A percentile compares a stretch with the other conserved stretches of the same genome.
Evolutionary conservation across 2,113 vertebrate genomes (phyloP).

Genomic region (Oreochromis tanganicae): DNA sequence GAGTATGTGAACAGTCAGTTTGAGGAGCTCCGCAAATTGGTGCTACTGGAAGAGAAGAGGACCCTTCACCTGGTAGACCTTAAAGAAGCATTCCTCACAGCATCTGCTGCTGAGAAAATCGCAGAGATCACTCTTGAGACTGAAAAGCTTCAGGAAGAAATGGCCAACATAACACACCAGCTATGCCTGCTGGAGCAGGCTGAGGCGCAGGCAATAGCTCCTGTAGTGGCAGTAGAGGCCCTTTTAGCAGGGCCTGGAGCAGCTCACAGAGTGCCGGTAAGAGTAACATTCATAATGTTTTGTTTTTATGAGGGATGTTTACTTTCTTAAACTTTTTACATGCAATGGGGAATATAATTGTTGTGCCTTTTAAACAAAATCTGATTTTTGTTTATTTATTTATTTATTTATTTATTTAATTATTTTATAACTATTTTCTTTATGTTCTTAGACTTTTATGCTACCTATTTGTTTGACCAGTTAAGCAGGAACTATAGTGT

Average conservation of each 20-base stretch:
- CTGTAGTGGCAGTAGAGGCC: constrained; percentile 25
- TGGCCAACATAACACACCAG: constrained; percentile 80
- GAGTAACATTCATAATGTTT: background rate
- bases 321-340: background rate
- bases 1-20: constrained; percentile 78
- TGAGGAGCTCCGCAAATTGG: constrained; percentile 75
- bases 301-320: background rate
- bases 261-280: constrained; percentile 46
- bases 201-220: constrained; percentile 60
- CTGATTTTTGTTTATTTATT: rapidly evolving
- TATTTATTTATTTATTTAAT: background rate
- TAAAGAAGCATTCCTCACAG: constrained; percentile 77
- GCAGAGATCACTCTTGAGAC: constrained; percentile 76
- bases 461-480: background rate
- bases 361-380: background rate
- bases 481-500: background rate
- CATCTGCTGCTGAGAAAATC: constrained; percentile 77
- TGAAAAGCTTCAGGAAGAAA: constrained; percentile 79
- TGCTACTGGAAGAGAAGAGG: constrained; percentile 76
- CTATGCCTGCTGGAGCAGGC: constrained; percentile 74
- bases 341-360: background rate
- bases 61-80: constrained; percentile 78
- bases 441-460: background rate
- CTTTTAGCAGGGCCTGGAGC: background rate
- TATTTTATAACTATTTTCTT: background rate